Base-by-base conservation (phyloP, 2,113 vertebrate species). In the Dromiciops gliroides region DNA sequence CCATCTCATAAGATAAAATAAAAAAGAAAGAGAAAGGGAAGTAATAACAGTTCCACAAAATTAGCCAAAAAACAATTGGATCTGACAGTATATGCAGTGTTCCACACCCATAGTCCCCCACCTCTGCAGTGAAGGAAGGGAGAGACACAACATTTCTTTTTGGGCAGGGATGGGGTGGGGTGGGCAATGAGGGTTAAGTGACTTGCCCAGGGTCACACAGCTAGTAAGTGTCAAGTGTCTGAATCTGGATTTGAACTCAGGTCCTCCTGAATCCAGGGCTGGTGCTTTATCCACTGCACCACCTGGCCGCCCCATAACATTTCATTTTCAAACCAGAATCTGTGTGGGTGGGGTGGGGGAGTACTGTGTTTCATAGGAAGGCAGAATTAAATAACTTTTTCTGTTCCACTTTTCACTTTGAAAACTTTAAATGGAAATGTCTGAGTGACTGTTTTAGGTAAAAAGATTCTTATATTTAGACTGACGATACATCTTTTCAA, bases 401-500 rank as follows among this genome's bases (percentile, higher is more conserved):
- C 89, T 92, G 1, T 60, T 90, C n/a, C 83, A 5, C 24, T 50
- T 48, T n/a, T 91, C 50, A 9, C 49, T 19, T 53, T 49, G 88
- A 89, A 89, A 48, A 92, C 94, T 91, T 50, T 94, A n/a, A 94
- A 48, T 94, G 60, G 0, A 48, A 8, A 19, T 89, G 90, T 23
- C 92, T 50, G 50, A 48, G 52, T 56, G n/a, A 12, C 50, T 31
- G 25, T 92, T 96, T 83, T 44, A 83, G n/a, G n/a, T 44, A 44
- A 83, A 22, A 83, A 83, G 67, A 44, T 44, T 83, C n/a, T 44
- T 44, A 22, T 37, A 83, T 83, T 44, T 48, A 75, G 8, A 47
- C 3, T 95, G 83, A 90, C 96, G 47, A 93, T 47, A 3, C 92
- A 51, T 93, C 31, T 96, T 31, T 89, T 2, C 49, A 95, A 26